Conservation (phyloP, 2,113 vertebrate species). For the Myrmophylax atrothorax region DNA sequence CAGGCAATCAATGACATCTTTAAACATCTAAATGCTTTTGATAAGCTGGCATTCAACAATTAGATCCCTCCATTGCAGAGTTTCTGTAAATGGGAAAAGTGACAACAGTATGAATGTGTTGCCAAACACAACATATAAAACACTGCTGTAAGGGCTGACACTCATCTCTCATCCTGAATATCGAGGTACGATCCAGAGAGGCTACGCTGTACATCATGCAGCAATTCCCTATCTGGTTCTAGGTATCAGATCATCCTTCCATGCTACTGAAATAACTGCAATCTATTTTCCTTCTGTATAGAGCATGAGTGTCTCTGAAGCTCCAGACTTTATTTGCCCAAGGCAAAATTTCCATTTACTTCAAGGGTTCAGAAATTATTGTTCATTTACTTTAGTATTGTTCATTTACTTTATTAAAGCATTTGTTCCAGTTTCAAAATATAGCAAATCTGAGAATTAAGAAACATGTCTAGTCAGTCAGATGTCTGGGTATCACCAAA, state of each 20-base stretch:
- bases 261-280: background rate
- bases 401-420: constrained; percentile 38
- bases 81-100: background rate
- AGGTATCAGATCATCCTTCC: background rate
- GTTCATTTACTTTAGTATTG: constrained; percentile 27
- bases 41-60: background rate
- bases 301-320: background rate
- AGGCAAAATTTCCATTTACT: constrained; percentile 42
- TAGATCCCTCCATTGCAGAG: background rate
- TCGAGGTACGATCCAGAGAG: background rate
- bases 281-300: background rate
- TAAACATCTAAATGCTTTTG: background rate
- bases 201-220: background rate
- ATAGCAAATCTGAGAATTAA: background rate
- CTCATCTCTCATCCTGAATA: background rate
- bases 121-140: background rate
- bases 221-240: background rate
- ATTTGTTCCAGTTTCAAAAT: constrained; percentile 43
- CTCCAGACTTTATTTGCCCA: constrained; percentile 23
- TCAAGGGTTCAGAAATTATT: background rate
- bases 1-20: constrained; percentile 2
- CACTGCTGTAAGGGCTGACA: background rate
- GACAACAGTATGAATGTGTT: background rate
- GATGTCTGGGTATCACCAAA: background rate
- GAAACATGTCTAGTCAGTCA: background rate